Evolutionary conservation across 2,888 invertebrate species (phyloP).

Genomic region (Megastigmus dorsalis): DNA sequence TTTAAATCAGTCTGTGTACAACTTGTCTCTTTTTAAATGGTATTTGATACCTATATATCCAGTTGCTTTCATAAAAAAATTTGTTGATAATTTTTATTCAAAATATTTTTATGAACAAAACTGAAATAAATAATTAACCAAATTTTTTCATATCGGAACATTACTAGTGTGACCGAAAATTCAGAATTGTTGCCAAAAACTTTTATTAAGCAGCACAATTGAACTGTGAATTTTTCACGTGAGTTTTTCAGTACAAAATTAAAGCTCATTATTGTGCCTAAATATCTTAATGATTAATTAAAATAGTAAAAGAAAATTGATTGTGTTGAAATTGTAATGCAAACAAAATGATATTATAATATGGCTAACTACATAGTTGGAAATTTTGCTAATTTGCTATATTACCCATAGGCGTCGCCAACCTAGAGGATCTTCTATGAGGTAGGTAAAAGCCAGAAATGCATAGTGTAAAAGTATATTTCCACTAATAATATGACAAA

Average conservation of each 20-base stretch:
- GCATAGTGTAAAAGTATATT: constrained; percentile 47
- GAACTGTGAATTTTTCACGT: not conserved
- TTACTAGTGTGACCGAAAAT: too few relatives aligned
- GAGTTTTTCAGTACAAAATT: too few relatives aligned
- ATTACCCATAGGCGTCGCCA: constrained; percentile 47
- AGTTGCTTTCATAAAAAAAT: too few relatives aligned
- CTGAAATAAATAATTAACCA: too few relatives aligned
- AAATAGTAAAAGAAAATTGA: too few relatives aligned
- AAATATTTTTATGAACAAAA: too few relatives aligned
- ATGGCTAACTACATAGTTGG: constrained; percentile 10
- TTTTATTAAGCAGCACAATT: not conserved
- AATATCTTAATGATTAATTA: constrained; percentile 24
- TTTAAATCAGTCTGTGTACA: too few relatives aligned
- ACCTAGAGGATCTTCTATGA: constrained; percentile 49
- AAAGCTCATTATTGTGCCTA: not conserved
- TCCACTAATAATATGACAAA: constrained; percentile 45
- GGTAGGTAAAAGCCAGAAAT: constrained; percentile 54
- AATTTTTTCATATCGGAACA: too few relatives aligned
- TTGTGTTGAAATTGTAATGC: not conserved
- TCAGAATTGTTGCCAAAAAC: too few relatives aligned
- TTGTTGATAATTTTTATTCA: too few relatives aligned
- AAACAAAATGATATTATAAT: constrained; percentile 1
- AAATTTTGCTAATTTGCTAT: constrained; percentile 44
- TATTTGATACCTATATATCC: too few relatives aligned
- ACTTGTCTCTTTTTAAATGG: too few relatives aligned